Percentiles rank a stretch among this genome's conserved stretches.
These are phyloP conservation scores for Drosophila villosipedis DNA, from an alignment of 2,888 invertebrate genomes.

Conservation along the genomic window DNA sequence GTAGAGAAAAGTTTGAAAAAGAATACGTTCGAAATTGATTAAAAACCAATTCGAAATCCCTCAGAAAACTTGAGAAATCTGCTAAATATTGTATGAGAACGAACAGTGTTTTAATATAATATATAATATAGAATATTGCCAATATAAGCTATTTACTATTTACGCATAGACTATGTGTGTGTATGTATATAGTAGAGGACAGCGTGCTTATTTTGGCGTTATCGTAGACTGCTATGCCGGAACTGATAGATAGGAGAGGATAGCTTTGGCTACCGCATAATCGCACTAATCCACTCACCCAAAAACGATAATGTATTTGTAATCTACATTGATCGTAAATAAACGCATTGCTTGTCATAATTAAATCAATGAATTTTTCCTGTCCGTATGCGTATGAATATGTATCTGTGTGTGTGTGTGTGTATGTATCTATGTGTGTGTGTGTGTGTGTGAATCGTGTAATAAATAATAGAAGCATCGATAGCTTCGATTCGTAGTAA, in stretches of 20 bases:
- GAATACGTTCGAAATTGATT: neutral
- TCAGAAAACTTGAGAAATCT: neutral
- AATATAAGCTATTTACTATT: neutral
- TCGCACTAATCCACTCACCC: constrained; percentile 35
- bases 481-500: constrained; percentile 4
- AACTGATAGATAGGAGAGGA: constrained; percentile 44
- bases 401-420: neutral
- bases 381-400: neutral
- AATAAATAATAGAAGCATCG: constrained; percentile 40
- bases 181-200: neutral
- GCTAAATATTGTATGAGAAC: neutral
- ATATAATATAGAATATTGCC: neutral
- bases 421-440: neutral
- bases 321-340: constrained; percentile 70
- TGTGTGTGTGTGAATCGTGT: neutral
- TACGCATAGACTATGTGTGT: neutral
- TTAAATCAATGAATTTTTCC: constrained; percentile 74
- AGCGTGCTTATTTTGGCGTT: constrained; percentile 10
- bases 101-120: neutral
- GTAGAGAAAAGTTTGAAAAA: neutral
- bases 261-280: constrained; percentile 51
- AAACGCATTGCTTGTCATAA: constrained; percentile 76
- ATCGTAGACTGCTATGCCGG: constrained; percentile 23
- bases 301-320: constrained; percentile 51
- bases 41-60: neutral